phyloP scores from a whole-genome alignment of 2,888 invertebrate species.

The Harmothoe impar region DNA sequence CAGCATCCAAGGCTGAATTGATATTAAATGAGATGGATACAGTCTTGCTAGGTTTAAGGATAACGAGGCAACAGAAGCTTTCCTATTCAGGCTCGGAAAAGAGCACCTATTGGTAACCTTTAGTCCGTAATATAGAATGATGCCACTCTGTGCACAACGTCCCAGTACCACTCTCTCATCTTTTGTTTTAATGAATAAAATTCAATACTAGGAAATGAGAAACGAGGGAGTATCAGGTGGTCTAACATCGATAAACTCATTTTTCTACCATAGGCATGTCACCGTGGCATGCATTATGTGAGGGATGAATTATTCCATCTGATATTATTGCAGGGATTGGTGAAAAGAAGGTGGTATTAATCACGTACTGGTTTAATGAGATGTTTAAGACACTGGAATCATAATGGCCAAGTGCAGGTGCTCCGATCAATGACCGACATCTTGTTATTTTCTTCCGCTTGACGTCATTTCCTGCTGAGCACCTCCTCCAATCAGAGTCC shows the following conservation, averaged over 20 bases:
- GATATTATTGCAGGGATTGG: too few relatives aligned
- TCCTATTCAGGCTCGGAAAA: neutral
- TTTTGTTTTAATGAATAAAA: neutral
- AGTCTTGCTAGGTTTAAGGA: neutral
- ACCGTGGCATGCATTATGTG: neutral
- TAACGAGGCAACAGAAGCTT: neutral
- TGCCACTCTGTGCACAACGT: too few relatives aligned
- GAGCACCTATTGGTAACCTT: too few relatives aligned
- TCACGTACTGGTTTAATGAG: neutral
- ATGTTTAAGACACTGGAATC: neutral
- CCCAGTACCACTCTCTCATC: neutral
- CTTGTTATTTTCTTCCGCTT: neutral
- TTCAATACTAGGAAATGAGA: neutral
- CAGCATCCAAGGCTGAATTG: too few relatives aligned
- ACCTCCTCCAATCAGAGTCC: slow-evolving; percentile 6
- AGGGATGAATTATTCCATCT: neutral
- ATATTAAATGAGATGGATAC: neutral
- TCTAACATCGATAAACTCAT: neutral
- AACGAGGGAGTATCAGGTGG: neutral
- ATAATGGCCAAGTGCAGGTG: neutral
- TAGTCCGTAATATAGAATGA: too few relatives aligned
- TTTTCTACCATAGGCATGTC: neutral
- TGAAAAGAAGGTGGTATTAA: neutral
- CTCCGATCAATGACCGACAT: neutral
- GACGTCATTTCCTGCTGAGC: neutral